Percentiles rank a stretch among this genome's conserved stretches.
phyloP scores from a whole-genome alignment of 2,888 invertebrate genomes.

The Mythimna albipuncta region DNA sequence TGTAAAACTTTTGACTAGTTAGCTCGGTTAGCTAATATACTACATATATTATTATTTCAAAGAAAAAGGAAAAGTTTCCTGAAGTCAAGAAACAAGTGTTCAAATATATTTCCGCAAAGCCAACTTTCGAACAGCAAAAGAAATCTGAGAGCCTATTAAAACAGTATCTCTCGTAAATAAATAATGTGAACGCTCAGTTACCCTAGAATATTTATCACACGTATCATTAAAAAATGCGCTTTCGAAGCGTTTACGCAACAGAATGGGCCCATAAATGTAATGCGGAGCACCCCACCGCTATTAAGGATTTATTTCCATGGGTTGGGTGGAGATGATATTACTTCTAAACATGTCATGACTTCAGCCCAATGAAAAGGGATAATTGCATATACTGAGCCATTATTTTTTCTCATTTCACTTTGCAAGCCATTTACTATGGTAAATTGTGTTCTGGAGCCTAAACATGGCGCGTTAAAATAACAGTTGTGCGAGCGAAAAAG shows the following conservation, averaged over 20 bases:
- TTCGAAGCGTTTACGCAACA: constrained; percentile 57
- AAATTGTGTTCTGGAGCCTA: constrained; percentile 70
- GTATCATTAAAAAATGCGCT: constrained; percentile 60
- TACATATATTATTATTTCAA: neutral
- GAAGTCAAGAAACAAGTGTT: too few species aligned
- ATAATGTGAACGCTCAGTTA: constrained; percentile 45
- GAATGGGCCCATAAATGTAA: constrained; percentile 61
- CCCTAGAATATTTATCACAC: constrained; percentile 42
- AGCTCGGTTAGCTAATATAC: too few species aligned
- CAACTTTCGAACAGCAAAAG: constrained; percentile 3
- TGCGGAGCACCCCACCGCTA: constrained; percentile 44
- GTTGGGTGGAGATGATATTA: constrained; percentile 55
- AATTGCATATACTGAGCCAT: constrained; percentile 80
- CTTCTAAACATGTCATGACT: constrained; percentile 61
- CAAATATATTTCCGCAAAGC: neutral
- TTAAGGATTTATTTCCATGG: constrained; percentile 70
- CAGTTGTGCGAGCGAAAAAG: too few species aligned
- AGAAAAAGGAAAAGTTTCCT: neutral
- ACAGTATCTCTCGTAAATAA: constrained; percentile 41
- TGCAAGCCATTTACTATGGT: constrained; percentile 73
- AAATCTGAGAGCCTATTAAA: constrained; percentile 42
- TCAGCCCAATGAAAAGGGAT: constrained; percentile 81
- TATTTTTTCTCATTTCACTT: constrained; percentile 81
- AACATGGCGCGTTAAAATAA: too few species aligned
- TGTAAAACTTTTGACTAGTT: too few species aligned